Base-by-base conservation (phyloP, 2,888 invertebrate genomes). In the Argyresthia goedartella region DNA sequence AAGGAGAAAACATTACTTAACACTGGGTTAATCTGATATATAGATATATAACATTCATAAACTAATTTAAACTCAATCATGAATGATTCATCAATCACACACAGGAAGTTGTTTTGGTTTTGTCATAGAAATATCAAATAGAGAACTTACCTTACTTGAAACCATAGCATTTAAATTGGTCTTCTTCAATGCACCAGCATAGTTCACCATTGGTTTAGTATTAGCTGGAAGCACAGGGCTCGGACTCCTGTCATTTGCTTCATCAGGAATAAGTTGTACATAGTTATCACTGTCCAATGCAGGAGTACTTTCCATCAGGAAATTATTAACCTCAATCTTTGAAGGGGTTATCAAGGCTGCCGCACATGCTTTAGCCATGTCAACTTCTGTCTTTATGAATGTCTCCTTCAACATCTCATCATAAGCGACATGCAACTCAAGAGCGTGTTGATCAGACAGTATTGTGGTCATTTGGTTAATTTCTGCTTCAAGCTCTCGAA, bases 381-480 rank as follows among this genome's bases (percentile, higher is more conserved):
- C 84, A 41, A 67, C 56, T 59, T 85, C 76, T 53, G 70, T 66
- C 52, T 73, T 72, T 36, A 69, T 61, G 50, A 66, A 63, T 56
- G 75, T 81, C 34, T 76, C 74, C 51, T 75, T 70, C 50, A 71
- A 52, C 50, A 76, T 66, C 57, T 67, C 75, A 39, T 75, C 70
- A 53, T 76, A 76, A 41, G 72, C 62, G 11, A 57, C 55, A 51
- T 79, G 68, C 42, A 85, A 63, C 41, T 82, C 81, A 35, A 66
- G 57, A 7, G 72, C 63, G 52, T 84, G 82, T 54, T 78, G 81
- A 15, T 85, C 82, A 53, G 79, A 69, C 42, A 87, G 61, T 55
- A 87, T 84, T 4, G 69, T 59, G 53, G 71, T 76, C 76, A 87
- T 86, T 61, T 82, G 80, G 50, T 76, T 81, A 33, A 87, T 81